phyloP scores from a whole-genome alignment of 1,140 invertebrate species.

The Orchesella cincta region DNA sequence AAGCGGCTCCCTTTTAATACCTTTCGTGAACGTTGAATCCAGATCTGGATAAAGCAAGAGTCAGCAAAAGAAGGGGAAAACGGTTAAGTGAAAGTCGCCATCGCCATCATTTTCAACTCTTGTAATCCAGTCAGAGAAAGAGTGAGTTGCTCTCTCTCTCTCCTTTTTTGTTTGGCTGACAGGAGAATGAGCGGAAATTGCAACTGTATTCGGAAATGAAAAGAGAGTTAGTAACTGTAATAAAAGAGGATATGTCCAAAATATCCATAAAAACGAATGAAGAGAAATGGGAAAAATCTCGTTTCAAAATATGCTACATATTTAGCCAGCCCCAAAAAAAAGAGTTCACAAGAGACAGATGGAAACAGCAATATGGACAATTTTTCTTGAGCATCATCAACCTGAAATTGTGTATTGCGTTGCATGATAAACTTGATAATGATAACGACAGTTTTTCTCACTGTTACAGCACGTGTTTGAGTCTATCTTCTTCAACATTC shows the following conservation, averaged over 20 bases:
- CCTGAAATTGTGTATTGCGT: neutral
- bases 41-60: too few species aligned
- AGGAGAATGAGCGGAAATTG: conserved; percentile 28
- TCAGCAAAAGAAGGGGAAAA: too few species aligned
- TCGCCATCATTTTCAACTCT: too few species aligned
- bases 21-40: too few species aligned
- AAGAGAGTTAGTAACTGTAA: conserved; percentile 15
- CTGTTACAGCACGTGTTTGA: neutral
- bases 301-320: neutral
- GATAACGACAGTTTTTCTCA: neutral
- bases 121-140: too few species aligned
- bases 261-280: neutral
- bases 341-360: too few species aligned
- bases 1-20: too few species aligned
- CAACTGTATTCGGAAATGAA: conserved; percentile 34
- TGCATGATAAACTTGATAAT: neutral
- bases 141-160: too few species aligned
- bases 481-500: neutral
- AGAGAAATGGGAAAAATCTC: neutral
- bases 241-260: neutral
- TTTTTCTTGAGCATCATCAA: neutral
- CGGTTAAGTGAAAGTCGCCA: too few species aligned
- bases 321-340: neutral
- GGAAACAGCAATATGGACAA: neutral
- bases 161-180: neutral